phyloP scores from a whole-genome alignment of 2,888 invertebrate genomes.

The Tenthredo notha region DNA sequence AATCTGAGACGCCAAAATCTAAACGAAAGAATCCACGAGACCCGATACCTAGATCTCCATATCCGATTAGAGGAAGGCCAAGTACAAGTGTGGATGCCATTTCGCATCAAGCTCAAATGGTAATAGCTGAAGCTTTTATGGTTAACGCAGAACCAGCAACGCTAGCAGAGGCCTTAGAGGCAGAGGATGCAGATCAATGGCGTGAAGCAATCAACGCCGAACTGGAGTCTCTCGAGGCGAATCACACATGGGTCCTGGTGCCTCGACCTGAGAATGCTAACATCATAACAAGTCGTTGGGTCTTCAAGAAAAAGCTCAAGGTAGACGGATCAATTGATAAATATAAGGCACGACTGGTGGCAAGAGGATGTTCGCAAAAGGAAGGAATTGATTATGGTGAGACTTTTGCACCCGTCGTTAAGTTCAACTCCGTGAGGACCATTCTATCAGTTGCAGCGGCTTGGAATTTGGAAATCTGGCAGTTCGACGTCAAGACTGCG shows the following conservation, averaged over 20 bases:
- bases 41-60: too few species aligned
- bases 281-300: constrained; percentile 27
- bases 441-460: constrained; percentile 26
- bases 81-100: not conserved
- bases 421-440: constrained; percentile 5
- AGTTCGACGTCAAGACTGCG: constrained; percentile 27
- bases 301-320: constrained; percentile 19
- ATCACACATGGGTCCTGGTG: constrained; percentile 27
- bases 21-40: too few species aligned
- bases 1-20: too few species aligned
- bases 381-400: constrained; percentile 23
- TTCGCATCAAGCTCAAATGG: too few species aligned
- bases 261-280: constrained; percentile 26
- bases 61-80: constrained; percentile 28
- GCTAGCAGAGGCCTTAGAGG: constrained; percentile 10
- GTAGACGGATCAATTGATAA: constrained; percentile 28
- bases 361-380: constrained; percentile 24
- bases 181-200: constrained; percentile 45
- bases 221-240: not conserved
- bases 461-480: not conserved
- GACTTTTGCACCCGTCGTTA: constrained; percentile 20
- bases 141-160: too few species aligned
- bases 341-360: constrained; percentile 37
- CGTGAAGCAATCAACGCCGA: constrained; percentile 22
- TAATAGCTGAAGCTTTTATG: too few species aligned